Evolutionary conservation across 2,797 vertebrate species (phyloP).

Genomic region (Anguilla marmorata): DNA sequence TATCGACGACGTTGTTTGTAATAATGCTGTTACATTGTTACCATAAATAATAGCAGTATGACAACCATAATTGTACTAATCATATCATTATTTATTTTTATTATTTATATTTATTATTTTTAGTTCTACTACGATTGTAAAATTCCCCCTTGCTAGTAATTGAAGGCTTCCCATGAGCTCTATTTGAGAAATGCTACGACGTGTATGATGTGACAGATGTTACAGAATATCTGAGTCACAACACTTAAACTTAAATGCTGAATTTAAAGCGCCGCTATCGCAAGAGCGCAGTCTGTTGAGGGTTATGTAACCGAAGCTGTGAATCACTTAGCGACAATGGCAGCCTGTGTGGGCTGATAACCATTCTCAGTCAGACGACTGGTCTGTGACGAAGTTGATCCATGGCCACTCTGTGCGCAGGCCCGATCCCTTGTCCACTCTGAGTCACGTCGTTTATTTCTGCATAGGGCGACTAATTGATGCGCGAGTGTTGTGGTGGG

Average conservation of each 20-base stretch:
- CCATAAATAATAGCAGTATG: no score
- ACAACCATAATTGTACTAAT: no score
- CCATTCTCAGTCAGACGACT: neutral
- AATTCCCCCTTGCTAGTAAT: no score
- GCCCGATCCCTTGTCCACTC: neutral
- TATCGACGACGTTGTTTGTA: neutral
- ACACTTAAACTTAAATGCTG: neutral
- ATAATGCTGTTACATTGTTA: neutral
- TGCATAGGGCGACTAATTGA: neutral
- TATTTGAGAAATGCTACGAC: no score
- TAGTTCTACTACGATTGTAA: no score
- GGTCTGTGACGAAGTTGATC: neutral
- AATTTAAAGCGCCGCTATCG: neutral
- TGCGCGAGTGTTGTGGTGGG: neutral
- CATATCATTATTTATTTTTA: no score
- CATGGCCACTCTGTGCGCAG: neutral
- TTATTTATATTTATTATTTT: no score
- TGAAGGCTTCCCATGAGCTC: no score
- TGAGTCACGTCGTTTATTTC: neutral
- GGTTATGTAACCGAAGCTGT: neutral
- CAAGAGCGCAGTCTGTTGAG: neutral
- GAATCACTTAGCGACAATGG: neutral
- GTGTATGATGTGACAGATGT: neutral
- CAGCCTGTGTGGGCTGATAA: neutral
- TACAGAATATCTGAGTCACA: neutral